phyloP scores from a whole-genome alignment of 2,113 vertebrate genomes.

The Oncorhynchus gorbuscha region DNA sequence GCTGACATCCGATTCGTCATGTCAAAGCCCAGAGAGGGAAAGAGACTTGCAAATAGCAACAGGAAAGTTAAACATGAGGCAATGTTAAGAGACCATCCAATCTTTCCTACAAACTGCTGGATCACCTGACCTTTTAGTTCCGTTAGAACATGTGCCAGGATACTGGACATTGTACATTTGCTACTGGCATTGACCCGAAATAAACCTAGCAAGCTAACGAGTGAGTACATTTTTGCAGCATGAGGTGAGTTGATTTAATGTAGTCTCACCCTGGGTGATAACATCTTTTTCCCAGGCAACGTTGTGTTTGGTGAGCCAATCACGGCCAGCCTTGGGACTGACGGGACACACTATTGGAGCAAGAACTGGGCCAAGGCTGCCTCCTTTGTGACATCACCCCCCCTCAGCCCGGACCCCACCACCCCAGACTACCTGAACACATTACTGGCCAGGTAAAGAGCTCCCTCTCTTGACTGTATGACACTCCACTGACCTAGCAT shows the following conservation, averaged over 20 bases:
- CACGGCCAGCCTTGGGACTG: slow-evolving; percentile 92
- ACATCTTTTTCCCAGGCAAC: slow-evolving; percentile 74
- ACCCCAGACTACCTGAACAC: slow-evolving; percentile 97
- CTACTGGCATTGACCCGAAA: too few species aligned
- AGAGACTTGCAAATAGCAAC: background rate
- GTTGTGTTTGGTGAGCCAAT: slow-evolving; percentile 98
- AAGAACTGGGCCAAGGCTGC: slow-evolving; percentile 99
- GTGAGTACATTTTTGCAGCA: background rate
- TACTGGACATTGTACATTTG: too few species aligned
- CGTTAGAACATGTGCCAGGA: too few species aligned
- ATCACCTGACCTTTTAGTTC: too few species aligned
- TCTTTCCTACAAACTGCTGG: too few species aligned
- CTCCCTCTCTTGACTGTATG: background rate
- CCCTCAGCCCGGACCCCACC: slow-evolving; percentile 94
- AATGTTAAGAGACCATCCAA: too few species aligned
- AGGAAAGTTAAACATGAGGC: background rate
- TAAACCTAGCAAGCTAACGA: background rate
- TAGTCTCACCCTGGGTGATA: too few species aligned
- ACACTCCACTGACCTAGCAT: too few species aligned
- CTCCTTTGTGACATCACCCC: slow-evolving; percentile 92
- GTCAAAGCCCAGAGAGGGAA: slow-evolving; percentile 3
- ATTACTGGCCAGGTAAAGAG: slow-evolving; percentile 86
- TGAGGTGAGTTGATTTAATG: background rate
- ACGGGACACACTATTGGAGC: slow-evolving; percentile 98
- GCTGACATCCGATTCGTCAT: slow-evolving; percentile 5